Evolutionary conservation across 2,113 vertebrate species (phyloP).

Genomic region (Oryzias javanicus): DNA sequence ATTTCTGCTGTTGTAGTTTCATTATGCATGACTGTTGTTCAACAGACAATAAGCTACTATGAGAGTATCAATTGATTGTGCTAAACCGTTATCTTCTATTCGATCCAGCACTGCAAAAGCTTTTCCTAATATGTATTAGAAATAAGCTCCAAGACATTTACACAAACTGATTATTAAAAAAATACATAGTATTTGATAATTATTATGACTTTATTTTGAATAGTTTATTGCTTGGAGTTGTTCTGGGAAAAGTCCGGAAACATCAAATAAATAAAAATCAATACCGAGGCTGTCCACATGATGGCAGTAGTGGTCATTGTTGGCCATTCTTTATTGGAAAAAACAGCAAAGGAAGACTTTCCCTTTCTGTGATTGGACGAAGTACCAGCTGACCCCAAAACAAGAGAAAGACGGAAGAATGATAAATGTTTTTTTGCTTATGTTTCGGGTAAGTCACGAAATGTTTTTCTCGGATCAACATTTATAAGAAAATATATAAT

Average conservation of each 20-base stretch:
- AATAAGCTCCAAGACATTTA: no score
- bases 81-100: no score
- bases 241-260: no score
- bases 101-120: no score
- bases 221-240: no score
- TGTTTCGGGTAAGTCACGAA: constrained; percentile 28
- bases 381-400: neutral
- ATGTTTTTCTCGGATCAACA: no score
- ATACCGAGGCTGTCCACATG: neutral
- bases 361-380: constrained; percentile 42
- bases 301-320: neutral
- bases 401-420: constrained; percentile 58
- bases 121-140: no score
- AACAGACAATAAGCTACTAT: constrained; percentile 44
- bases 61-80: neutral
- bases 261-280: neutral
- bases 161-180: no score
- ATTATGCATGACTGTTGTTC: constrained; percentile 86
- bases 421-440: constrained; percentile 42
- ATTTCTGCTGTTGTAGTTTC: constrained; percentile 66
- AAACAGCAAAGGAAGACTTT: constrained; percentile 8
- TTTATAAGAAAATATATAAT: no score
- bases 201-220: no score
- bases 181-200: no score
- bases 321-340: neutral